These are phyloP conservation scores for Hippolais icterina DNA, from an alignment of 2,113 vertebrate species.

Conservation along the genomic window DNA sequence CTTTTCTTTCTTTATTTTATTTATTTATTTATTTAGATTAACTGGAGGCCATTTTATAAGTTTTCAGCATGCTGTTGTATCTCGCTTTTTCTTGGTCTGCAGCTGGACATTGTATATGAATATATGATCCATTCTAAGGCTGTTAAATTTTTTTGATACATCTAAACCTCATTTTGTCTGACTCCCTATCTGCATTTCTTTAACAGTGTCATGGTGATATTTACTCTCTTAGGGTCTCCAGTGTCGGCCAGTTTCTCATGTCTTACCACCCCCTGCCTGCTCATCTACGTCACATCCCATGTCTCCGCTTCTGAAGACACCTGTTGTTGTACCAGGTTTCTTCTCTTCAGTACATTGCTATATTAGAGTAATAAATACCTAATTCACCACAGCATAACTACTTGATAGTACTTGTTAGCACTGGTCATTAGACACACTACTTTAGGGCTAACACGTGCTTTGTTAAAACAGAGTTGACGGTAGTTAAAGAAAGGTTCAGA, in stretches of 20 bases:
- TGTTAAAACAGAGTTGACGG: background rate
- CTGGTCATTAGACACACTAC: background rate
- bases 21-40: background rate
- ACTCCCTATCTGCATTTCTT: background rate
- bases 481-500: background rate
- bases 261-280: background rate
- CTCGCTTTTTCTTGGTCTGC: background rate
- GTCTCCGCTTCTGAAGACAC: background rate
- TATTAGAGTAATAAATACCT: background rate
- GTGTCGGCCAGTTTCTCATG: background rate
- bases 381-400: background rate
- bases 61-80: background rate
- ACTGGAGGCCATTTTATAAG: background rate
- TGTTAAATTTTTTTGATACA: background rate
- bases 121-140: background rate
- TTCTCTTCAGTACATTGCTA: background rate
- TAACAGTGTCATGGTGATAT: no score
- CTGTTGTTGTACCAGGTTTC: background rate
- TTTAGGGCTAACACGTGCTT: background rate
- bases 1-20: no score
- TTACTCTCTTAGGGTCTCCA: background rate
- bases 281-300: background rate
- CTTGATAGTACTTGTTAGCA: background rate
- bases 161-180: background rate
- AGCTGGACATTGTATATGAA: background rate